Base-by-base conservation (phyloP, 2,113 vertebrate species). In the Isurus oxyrinchus region DNA sequence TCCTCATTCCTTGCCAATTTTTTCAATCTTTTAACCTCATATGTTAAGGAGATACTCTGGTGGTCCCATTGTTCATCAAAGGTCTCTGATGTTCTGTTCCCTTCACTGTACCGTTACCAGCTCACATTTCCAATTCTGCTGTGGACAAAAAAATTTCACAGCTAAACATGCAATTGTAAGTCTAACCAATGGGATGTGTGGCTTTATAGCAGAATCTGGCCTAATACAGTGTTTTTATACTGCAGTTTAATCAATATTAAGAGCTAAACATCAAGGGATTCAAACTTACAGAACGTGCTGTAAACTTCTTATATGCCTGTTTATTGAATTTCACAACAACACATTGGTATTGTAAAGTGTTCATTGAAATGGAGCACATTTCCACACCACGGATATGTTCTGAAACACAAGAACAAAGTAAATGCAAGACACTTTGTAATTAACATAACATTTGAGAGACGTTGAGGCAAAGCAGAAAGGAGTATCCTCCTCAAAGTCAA, bases 301-400 rank as follows among this genome's bases (percentile, higher is more conserved):
- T 96, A 96, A 97, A 94, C 79, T 67, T 96, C 72, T 96, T 87
- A 86, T 96, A 97, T 0, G 97, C 97, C 0, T 57, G 96, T 93
- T 96, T 98, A 1, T 96, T 97, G 96, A 99, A 97, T 67, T 96
- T 97, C 93, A 99, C 35, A 0, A 96, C 97, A 79, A 94, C 97
- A 96, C 98, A 99, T 0, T 97, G 97, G 11, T 95, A 97, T 11
- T 96, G 94, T 96, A 98, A 98, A 96, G 98, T 98, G 59, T 97
- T 97, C 44, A 97, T 14, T 3, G 97, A 97, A 49, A 96, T 14
- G 19, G 97, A 97, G 96, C 98, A 99, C 94, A 98, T 97, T 97
- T 98, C 98, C 96, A 99, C 96, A 5, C 99, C 99, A 10, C 97
- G 97, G 95, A 98, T 96, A 95, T 97, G 97, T 84, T 98, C 99